A percentile compares a stretch with the other conserved stretches of the same genome.
Conservation (phyloP, 1,140 invertebrate species). For the Gonatopus flavifemur region DNA sequence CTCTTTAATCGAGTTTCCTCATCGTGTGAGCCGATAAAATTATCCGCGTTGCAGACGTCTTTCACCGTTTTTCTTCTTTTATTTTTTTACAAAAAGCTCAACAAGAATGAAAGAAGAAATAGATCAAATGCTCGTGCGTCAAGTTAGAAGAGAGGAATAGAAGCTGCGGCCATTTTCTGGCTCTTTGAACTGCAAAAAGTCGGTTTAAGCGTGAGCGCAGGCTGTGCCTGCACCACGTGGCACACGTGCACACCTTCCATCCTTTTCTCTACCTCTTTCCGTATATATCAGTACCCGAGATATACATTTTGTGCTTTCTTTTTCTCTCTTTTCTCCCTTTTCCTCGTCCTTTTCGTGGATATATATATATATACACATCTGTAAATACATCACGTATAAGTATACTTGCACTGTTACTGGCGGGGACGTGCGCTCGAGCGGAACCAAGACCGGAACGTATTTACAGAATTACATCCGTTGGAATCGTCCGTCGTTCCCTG, state of each 20-base stretch:
- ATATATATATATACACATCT: too few species aligned
- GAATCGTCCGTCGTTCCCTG: conserved; percentile 12
- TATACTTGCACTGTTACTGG: too few species aligned
- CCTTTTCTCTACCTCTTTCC: too few species aligned
- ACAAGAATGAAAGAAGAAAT: too few species aligned
- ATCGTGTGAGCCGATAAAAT: conserved; percentile 10
- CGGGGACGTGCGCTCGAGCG: conserved; percentile 6
- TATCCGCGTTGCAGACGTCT: not conserved
- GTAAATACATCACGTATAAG: too few species aligned
- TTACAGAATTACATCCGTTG: conserved; percentile 32
- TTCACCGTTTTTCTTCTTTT: too few species aligned
- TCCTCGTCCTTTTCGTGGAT: too few species aligned
- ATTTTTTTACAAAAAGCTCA: too few species aligned
- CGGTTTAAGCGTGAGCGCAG: not conserved
- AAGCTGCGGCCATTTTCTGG: conserved; percentile 28
- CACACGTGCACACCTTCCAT: not conserved
- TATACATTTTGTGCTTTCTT: too few species aligned
- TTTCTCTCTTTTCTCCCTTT: too few species aligned
- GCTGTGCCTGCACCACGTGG: conserved; percentile 3
- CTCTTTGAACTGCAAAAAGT: conserved; percentile 24
- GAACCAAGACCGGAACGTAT: conserved; percentile 28
- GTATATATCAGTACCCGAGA: too few species aligned
- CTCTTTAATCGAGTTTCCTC: conserved; percentile 2
- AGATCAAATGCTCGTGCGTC: not conserved
- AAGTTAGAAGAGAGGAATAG: not conserved